These are phyloP conservation scores for Sebastes ruberrimus DNA, from an alignment of 2,797 vertebrate species.

Conservation along the genomic window DNA sequence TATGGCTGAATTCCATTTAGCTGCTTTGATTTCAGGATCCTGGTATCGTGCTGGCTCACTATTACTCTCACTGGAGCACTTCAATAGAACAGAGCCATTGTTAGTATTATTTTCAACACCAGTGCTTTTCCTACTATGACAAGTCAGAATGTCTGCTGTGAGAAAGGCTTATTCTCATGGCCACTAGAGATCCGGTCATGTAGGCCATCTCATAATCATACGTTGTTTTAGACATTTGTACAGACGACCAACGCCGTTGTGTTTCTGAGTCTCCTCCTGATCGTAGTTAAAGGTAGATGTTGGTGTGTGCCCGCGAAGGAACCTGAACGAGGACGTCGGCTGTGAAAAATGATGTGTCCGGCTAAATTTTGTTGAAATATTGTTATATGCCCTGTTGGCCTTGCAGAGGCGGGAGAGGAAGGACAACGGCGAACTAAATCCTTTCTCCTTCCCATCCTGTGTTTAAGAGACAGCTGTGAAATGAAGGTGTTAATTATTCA, in stretches of 20 bases:
- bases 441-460: not conserved
- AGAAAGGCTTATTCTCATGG: too few relatives aligned
- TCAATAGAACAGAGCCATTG: too few relatives aligned
- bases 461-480: constrained; percentile 49
- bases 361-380: not conserved
- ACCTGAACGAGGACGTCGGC: not conserved
- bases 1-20: too few relatives aligned
- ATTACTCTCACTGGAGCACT: too few relatives aligned
- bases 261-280: not conserved
- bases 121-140: too few relatives aligned
- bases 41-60: too few relatives aligned
- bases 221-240: not conserved
- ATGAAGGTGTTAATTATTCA: constrained; percentile 67
- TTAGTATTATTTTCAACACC: too few relatives aligned
- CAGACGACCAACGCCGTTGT: not conserved
- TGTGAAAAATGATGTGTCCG: not conserved
- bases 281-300: not conserved
- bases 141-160: too few relatives aligned
- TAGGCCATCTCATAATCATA: not conserved
- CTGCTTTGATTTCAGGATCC: too few relatives aligned
- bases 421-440: not conserved
- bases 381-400: not conserved
- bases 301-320: not conserved
- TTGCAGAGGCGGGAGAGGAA: not conserved
- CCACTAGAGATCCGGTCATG: not conserved